Evolutionary conservation across 2,113 vertebrate species (phyloP).

Genomic region (Gadus chalcogrammus): DNA sequence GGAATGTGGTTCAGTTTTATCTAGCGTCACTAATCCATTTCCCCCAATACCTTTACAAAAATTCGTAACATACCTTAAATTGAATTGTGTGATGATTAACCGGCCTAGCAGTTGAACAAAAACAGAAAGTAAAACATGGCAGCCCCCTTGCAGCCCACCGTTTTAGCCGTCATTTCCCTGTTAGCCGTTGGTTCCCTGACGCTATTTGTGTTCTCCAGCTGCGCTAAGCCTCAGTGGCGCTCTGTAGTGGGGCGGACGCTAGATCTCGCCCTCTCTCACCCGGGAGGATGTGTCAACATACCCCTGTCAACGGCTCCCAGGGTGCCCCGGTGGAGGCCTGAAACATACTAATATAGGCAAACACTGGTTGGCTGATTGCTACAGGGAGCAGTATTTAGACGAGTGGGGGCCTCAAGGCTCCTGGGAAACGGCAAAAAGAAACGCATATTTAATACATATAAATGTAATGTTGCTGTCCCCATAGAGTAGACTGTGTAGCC

Average conservation of each 20-base stretch:
- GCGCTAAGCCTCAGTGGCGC: conserved; percentile 24
- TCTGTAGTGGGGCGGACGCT: conserved; percentile 38
- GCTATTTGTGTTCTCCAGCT: conserved; percentile 1
- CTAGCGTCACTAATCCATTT: too few species aligned
- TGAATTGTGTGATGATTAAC: not conserved
- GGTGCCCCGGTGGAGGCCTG: not conserved
- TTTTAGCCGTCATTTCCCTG: not conserved
- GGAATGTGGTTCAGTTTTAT: too few species aligned
- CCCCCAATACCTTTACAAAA: too few species aligned
- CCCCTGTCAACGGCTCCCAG: conserved; percentile 41
- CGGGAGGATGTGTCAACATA: conserved; percentile 44
- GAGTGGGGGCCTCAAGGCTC: conserved; percentile 9
- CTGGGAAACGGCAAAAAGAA: not conserved
- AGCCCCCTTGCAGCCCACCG: not conserved
- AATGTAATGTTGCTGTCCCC: not conserved
- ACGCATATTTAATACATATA: too few species aligned
- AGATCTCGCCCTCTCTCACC: conserved; percentile 29
- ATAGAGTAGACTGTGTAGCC: too few species aligned
- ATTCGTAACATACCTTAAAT: not conserved
- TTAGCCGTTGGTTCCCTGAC: not conserved
- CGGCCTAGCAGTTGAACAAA: not conserved
- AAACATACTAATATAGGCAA: conserved; percentile 24
- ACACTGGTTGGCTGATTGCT: conserved; percentile 26
- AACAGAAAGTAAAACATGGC: too few species aligned
- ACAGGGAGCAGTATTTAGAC: conserved; percentile 2